Evolutionary conservation across 2,888 invertebrate genomes (phyloP).

Genomic region (Phlogophora meticulosa): DNA sequence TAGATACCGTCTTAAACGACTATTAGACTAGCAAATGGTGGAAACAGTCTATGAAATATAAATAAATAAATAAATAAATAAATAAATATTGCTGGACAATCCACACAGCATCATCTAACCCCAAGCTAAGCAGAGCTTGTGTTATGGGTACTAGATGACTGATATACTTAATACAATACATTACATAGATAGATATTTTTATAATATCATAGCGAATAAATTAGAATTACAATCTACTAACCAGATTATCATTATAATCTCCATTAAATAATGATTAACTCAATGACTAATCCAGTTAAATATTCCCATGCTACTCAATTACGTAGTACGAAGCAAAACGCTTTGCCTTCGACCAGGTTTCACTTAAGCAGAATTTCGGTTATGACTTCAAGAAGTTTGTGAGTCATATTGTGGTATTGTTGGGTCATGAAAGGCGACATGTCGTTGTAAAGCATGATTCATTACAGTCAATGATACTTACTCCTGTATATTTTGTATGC

Average conservation of each 20-base stretch:
- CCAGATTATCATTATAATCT: slow-evolving; percentile 9
- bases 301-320: slow-evolving; percentile 57
- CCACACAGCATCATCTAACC: no score
- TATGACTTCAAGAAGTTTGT: slow-evolving; percentile 57
- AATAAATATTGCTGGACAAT: no score
- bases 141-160: no score
- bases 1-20: no score
- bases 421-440: slow-evolving; percentile 51
- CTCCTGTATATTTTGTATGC: slow-evolving; percentile 33
- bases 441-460: slow-evolving; percentile 63
- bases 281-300: slow-evolving; percentile 51
- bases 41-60: neutral
- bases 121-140: no score
- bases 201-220: slow-evolving; percentile 1
- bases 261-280: neutral
- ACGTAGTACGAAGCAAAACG: slow-evolving; percentile 36
- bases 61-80: no score
- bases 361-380: slow-evolving; percentile 61
- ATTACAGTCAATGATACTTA: slow-evolving; percentile 53
- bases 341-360: slow-evolving; percentile 21
- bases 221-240: neutral
- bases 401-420: slow-evolving; percentile 65
- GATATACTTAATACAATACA: no score
- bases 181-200: no score
- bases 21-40: neutral